Evolutionary conservation across 2,113 vertebrate genomes (phyloP), one percentile per base, ranked within the genome.

Genomic region (Ciconia maguari): DNA sequence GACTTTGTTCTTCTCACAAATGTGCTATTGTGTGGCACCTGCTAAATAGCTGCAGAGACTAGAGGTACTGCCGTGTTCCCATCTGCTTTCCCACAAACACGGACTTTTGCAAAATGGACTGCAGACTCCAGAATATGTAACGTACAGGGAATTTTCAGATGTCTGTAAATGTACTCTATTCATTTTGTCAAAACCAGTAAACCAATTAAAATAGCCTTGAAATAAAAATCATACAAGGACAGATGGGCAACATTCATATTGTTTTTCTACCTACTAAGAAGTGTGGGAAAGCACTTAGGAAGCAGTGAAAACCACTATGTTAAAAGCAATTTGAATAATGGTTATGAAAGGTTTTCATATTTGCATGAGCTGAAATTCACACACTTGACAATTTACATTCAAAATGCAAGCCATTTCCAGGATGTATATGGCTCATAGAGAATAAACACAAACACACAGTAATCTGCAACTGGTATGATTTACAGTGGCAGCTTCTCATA

Each of bases 291-390:
- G 15, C 49, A 69, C 61, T 93, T 94, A 89, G 29, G 8, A 87
- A 92, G 68, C 80, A 94, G 89, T 30, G 46, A 88, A 93, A 92
- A 65, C n/a, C 52, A 52, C 46, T 71, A 2, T 61, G 30, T 62
- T 93, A 86, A 90, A 93, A 89, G 29, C 29, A n/a, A 75, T 89
- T 94, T 93, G 72, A 94, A 89, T 89, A 93, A 92, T 49, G 44
- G 36, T 84, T 86, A 55, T 81, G 69, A 71, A 84, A 89, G 15
- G 14, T 65, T 94, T 94, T 82, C 89, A 26, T 79, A 87, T 95
- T 89, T 72, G 41, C 65, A 76, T 87, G 77, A 94, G 49, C 55
- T 94, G 46, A 89, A 93, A 94, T 92, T 96, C 74, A 72, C 65
- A 82, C 44, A 55, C 77, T 75, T 95, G 52, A 64, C 48, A 92